Conservation (phyloP, 2,888 invertebrate species). For the Mactromeris polynyma region DNA sequence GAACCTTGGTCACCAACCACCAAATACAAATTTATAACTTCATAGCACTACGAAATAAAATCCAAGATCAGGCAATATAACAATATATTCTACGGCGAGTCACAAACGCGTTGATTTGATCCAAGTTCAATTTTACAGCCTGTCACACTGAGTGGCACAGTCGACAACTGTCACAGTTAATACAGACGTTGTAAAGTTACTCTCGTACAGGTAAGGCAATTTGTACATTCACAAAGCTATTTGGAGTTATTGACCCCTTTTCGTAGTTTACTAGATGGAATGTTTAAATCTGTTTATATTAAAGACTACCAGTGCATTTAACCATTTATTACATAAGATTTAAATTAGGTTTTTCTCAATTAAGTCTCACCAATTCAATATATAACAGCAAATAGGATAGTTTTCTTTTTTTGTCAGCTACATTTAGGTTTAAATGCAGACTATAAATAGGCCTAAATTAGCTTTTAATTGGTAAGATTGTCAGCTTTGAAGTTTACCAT, state of each 20-base stretch:
- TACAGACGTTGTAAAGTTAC: not conserved
- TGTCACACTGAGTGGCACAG: not conserved
- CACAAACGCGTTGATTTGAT: not conserved
- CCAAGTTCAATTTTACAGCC: not conserved
- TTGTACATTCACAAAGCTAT: not conserved
- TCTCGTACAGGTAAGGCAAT: not conserved
- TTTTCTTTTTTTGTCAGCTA: not conserved
- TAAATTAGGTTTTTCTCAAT: not conserved
- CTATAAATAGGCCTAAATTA: not conserved
- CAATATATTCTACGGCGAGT: not conserved
- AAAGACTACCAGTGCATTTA: not conserved
- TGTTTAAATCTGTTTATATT: not conserved
- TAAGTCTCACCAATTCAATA: not conserved
- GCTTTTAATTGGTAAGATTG: not conserved
- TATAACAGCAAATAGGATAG: not conserved
- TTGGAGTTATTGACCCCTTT: slow-evolving; percentile 6
- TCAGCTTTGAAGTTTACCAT: not conserved
- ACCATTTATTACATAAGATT: not conserved
- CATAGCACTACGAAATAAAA: not conserved
- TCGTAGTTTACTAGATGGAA: not conserved
- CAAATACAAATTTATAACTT: not conserved
- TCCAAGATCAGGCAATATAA: not conserved
- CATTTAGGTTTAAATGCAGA: not conserved
- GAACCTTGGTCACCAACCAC: not conserved
- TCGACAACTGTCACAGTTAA: slow-evolving; percentile 6